Evolutionary conservation across 2,113 vertebrate species (phyloP).

Genomic region (Circaetus cinerascens): DNA sequence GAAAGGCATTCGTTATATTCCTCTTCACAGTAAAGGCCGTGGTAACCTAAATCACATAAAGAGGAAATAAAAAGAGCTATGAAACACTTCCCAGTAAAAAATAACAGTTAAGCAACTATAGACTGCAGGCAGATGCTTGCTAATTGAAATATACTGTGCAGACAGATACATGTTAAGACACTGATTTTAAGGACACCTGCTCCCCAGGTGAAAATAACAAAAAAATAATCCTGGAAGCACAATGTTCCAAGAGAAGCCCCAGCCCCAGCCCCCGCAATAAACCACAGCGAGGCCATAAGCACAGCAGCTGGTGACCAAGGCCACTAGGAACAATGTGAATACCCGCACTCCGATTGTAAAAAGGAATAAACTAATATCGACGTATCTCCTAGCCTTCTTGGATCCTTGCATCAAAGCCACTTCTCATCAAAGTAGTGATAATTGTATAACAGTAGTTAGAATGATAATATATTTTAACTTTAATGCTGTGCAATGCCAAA

Average conservation of each 20-base stretch:
- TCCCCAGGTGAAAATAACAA: background rate
- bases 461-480: background rate
- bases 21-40: constrained; percentile 95
- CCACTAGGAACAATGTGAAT: background rate
- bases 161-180: background rate
- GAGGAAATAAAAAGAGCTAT: background rate
- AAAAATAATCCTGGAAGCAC: background rate
- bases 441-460: background rate
- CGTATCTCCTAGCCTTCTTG: background rate
- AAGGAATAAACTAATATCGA: background rate
- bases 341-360: background rate
- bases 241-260: background rate
- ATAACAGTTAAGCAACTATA: background rate
- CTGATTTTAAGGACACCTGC: background rate
- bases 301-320: background rate
- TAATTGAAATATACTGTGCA: background rate
- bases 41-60: constrained; percentile 81
- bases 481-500: background rate
- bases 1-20: constrained; percentile 96
- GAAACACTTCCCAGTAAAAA: background rate
- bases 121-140: background rate
- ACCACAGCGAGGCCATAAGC: background rate
- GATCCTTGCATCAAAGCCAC: background rate
- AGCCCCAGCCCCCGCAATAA: background rate
- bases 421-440: background rate